These are phyloP conservation scores for Pomacea maculata DNA, from an alignment of 1,140 invertebrate genomes.

Conservation along the genomic window DNA sequence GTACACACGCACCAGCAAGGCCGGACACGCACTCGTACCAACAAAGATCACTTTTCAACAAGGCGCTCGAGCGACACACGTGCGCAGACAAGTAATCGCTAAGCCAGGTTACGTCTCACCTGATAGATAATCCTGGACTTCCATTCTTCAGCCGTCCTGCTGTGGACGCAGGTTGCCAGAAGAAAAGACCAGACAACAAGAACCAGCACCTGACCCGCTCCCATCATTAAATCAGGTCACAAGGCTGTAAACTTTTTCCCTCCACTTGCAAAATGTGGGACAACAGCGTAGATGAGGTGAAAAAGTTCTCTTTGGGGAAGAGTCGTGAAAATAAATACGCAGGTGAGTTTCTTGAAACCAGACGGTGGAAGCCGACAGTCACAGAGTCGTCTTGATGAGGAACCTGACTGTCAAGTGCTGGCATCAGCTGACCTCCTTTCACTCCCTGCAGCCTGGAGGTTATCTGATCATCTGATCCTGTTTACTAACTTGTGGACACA, in stretches of 20 bases:
- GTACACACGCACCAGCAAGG: too few species aligned
- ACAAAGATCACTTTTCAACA: neutral
- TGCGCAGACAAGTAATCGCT: too few species aligned
- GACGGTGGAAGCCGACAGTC: too few species aligned
- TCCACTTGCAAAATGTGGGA: neutral
- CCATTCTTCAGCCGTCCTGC: conserved; percentile 33
- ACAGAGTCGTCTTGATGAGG: too few species aligned
- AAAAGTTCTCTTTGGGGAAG: neutral
- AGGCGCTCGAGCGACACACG: neutral
- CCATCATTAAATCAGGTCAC: neutral
- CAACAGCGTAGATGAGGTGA: neutral
- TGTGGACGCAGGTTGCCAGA: neutral
- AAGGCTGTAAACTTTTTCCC: neutral
- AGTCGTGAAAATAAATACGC: too few species aligned
- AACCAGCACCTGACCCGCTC: neutral
- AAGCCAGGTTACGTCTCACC: conserved; percentile 7
- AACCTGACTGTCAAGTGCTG: too few species aligned
- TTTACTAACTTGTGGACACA: too few species aligned
- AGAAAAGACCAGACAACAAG: neutral
- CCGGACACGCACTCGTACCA: neutral
- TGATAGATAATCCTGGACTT: conserved; percentile 38
- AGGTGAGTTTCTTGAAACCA: too few species aligned
- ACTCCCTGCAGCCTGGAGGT: too few species aligned
- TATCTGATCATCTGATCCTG: too few species aligned
- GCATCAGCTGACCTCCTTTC: too few species aligned